These are phyloP conservation scores for Protonibea diacanthus DNA, from an alignment of 2,797 vertebrate genomes.

Conservation along the genomic window DNA sequence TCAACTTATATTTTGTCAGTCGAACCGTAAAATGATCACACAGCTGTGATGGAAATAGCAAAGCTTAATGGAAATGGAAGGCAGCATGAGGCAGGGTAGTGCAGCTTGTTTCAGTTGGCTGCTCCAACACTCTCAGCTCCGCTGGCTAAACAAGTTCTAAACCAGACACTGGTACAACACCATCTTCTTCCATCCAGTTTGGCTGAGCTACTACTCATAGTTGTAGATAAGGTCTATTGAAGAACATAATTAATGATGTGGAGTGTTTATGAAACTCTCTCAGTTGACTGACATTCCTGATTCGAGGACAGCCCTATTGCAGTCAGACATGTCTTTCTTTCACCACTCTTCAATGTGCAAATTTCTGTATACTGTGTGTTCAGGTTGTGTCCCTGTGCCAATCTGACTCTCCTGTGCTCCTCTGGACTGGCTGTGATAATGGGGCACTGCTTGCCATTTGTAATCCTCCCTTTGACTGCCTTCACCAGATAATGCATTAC, in stretches of 20 bases:
- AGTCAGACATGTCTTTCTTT: conserved; percentile 22
- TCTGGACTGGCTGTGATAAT: conserved; percentile 65
- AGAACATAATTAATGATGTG: too few relatives aligned
- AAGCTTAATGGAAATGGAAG: neutral
- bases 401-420: conserved; percentile 48
- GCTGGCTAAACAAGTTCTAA: too few relatives aligned
- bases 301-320: neutral
- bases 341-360: conserved; percentile 19
- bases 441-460: conserved; percentile 42
- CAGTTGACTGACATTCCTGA: neutral
- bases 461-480: conserved; percentile 65
- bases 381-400: conserved; percentile 27
- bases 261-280: neutral
- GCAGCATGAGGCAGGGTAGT: neutral
- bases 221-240: neutral
- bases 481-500: conserved; percentile 65
- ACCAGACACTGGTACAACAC: too few relatives aligned
- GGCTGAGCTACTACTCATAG: too few relatives aligned
- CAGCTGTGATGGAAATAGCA: neutral
- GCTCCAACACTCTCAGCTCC: too few relatives aligned
- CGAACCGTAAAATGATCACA: neutral
- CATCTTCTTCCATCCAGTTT: too few relatives aligned
- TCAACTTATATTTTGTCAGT: neutral
- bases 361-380: conserved; percentile 29
- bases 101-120: too few relatives aligned